These are phyloP conservation scores for Mesorhabditis spiculigera DNA, from an alignment of 2,888 invertebrate species.

Conservation along the genomic window DNA sequence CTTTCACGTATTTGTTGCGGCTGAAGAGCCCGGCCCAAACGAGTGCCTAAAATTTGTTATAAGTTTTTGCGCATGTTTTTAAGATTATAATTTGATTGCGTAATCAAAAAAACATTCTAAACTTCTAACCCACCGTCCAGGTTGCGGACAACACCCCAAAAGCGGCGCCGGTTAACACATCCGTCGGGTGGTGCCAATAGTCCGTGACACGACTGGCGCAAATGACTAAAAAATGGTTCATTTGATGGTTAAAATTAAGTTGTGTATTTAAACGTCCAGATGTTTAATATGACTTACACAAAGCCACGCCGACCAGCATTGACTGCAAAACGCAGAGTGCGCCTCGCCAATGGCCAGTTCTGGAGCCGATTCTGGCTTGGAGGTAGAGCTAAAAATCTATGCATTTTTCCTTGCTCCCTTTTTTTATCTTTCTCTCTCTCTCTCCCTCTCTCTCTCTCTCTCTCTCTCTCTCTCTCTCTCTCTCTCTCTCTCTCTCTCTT, in stretches of 20 bases:
- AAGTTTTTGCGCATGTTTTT: background rate
- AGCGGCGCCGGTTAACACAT: slow-evolving; percentile 35
- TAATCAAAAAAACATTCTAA: background rate
- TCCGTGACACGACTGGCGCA: slow-evolving; percentile 54
- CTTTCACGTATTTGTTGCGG: background rate
- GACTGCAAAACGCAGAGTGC: background rate
- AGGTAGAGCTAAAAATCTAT: background rate
- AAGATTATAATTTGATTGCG: background rate
- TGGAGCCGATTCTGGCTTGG: slow-evolving; percentile 3
- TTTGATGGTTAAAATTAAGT: background rate
- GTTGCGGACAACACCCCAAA: background rate
- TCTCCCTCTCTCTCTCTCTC: too few species aligned
- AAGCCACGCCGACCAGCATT: background rate
- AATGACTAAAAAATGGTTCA: slow-evolving; percentile 16
- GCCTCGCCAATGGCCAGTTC: background rate
- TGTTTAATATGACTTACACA: background rate
- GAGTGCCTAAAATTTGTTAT: background rate
- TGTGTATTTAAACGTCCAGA: background rate
- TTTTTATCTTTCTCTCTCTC: too few species aligned
- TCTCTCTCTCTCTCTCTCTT: too few species aligned
- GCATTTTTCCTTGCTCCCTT: background rate
- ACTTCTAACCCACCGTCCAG: background rate
- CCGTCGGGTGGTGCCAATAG: slow-evolving; percentile 55
- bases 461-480: too few species aligned
- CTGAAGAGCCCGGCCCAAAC: background rate